Evolutionary conservation across 2,888 invertebrate genomes (phyloP), one percentile per base, ranked within the genome.

Genomic region (Drosophila cracens): DNA sequence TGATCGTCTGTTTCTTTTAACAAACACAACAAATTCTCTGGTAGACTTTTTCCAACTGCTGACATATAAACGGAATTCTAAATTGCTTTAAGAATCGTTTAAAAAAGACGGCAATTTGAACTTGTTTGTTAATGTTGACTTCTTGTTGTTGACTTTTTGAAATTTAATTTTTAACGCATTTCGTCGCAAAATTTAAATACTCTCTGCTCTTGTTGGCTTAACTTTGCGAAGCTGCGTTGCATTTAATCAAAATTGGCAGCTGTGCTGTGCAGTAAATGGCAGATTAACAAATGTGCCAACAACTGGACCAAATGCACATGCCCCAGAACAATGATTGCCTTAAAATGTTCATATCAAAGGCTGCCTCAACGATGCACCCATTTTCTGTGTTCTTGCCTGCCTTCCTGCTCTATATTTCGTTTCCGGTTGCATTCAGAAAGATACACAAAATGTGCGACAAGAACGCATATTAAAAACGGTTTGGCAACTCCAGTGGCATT

Each of bases 181-280:
- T 36, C 6, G 7, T 34, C n/a, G 34, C 10, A 4, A 53, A 52
- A 33, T 31, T 18, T 4, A 1, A 52, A 34, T 31, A 52, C 7
- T 13, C 4, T 16, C 6, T 21, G 25, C 25, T 33, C 10, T 13
- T 43, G 64, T 62, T 65, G n/a, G 57, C 48, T 33, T 48, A 16
- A 49, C 46, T 13, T 13, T 3, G 27, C 10, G 13, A 16, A 21
- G 40, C 33, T n/a, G 31, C 25, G 29, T 29, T 52, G 65, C 57
- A 53, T 52, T 73, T 76, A 77, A 80, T 83, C 74, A 73, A 78
- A 77, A 82, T 71, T 70, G 68, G 46, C 79, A 79, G 73, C 60
- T 75, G 73, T 64, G 27, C 18, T 27, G 31, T 13, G 2, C n/a
- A 8, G 38, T n/a, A 68, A 67, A 74, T 58, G 54, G 49, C 53